Evolutionary conservation across 2,888 invertebrate species (phyloP).

Genomic region (Omphaloscelis lunosa): DNA sequence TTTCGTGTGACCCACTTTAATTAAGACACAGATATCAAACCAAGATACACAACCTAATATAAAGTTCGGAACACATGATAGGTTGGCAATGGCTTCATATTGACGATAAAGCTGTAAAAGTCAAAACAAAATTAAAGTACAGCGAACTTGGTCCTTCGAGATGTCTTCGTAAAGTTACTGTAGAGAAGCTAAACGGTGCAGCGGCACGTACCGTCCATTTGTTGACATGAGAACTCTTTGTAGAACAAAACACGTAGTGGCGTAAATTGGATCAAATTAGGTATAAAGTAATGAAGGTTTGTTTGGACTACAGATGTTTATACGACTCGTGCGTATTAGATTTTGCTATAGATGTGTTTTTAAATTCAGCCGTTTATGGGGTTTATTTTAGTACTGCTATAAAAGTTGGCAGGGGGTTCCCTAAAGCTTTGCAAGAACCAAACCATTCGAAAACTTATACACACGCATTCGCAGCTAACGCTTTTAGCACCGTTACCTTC

Average conservation of each 20-base stretch:
- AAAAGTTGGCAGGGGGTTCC: not conserved
- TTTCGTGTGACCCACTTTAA: not conserved
- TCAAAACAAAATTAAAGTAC: constrained; percentile 43
- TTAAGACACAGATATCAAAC: not conserved
- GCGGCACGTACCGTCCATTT: constrained; percentile 55
- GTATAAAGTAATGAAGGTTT: constrained; percentile 51
- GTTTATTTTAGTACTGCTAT: not conserved
- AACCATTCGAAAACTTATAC: not conserved
- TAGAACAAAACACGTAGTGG: constrained; percentile 48
- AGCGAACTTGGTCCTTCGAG: constrained; percentile 49
- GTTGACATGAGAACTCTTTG: constrained; percentile 49
- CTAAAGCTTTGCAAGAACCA: not conserved
- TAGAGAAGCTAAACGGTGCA: constrained; percentile 38
- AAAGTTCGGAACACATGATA: not conserved
- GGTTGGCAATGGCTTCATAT: not conserved
- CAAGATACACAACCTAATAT: not conserved
- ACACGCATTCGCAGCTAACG: not conserved
- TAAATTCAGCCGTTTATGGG: not conserved
- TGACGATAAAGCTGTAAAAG: constrained; percentile 19
- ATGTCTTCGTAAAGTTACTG: constrained; percentile 38
- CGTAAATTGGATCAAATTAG: constrained; percentile 58
- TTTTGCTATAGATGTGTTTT: not conserved
- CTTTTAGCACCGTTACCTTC: not conserved
- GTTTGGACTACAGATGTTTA: constrained; percentile 25
- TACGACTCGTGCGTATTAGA: not conserved